A percentile compares a stretch with the other conserved stretches of the same genome.
These are phyloP conservation scores for Adela reaumurella DNA, from an alignment of 2,888 invertebrate species.

Conservation along the genomic window DNA sequence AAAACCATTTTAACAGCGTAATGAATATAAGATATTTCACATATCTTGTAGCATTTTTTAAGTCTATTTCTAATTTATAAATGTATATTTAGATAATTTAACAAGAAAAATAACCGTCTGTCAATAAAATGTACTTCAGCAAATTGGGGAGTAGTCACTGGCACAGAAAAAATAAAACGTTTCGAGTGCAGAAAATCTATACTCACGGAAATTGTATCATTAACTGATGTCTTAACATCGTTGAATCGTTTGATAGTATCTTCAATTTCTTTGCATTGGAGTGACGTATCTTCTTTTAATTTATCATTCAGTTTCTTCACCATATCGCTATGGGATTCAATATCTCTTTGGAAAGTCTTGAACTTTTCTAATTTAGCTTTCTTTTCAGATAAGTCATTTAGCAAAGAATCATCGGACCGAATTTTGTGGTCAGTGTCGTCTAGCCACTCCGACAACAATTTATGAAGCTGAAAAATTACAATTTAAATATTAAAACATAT, in stretches of 20 bases:
- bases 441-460: constrained; percentile 81
- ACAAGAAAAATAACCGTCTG: too few relatives aligned
- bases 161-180: too few relatives aligned
- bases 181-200: too few relatives aligned
- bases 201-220: constrained; percentile 62
- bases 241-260: constrained; percentile 70
- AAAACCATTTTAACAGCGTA: too few relatives aligned
- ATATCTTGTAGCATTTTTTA: too few relatives aligned
- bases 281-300: constrained; percentile 64
- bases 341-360: constrained; percentile 77
- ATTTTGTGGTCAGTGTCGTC: constrained; percentile 84
- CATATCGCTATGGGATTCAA: constrained; percentile 73
- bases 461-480: constrained; percentile 48
- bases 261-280: constrained; percentile 66
- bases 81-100: too few relatives aligned
- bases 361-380: constrained; percentile 85
- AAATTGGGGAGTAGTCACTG: too few relatives aligned
- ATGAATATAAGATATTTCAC: too few relatives aligned
- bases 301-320: constrained; percentile 74
- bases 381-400: constrained; percentile 88
- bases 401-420: constrained; percentile 66
- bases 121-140: too few relatives aligned
- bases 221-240: constrained; percentile 61
- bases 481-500: neutral
- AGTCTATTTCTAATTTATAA: too few relatives aligned